Evolutionary conservation across 2,888 invertebrate genomes (phyloP), one percentile per base, ranked within the genome.

Genomic region (Drosophila prostipennis): DNA sequence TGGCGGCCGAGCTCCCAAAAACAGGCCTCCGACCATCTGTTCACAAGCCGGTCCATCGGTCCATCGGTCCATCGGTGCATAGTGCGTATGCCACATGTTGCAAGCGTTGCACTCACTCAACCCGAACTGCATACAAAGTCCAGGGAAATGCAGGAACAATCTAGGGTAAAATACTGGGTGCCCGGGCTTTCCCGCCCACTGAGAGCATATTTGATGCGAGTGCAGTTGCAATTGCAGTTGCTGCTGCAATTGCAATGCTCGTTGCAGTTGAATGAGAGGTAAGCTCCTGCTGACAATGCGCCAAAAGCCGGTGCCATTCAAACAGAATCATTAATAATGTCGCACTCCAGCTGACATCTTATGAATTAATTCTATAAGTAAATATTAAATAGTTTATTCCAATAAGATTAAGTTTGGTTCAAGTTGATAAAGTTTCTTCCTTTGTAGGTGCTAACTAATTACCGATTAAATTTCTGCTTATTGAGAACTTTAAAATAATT

Each of bases 21-120:
- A 65, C 65, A 54, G 65, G 67, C 64, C 67, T 65, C 54, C 45
- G 57, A 64, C 59, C 81, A 87, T 61, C 68, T 79, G 81, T 61
- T 57, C 69, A 60, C 87, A 87, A 87, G 72, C 80, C 81, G 42
- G 34, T 34, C 19, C 19, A 19, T 19, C 19, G 19, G 19, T 19
- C 19, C 19, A 19, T 19, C 81, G 42, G 34, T 13, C 34, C 34
- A 34, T 34, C 34, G 80, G 81, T 67, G 79, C 84, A 83, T 76
- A 79, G 76, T 87, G 86, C 88, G 86, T 87, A 76, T 85, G 80
- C 88, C 77, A 86, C 88, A 87, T 82, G 87, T 84, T 86, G 79
- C 86, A 82, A 64, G 58, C 79, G 45, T 34, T 57, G 49, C 65
- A 48, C 55, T 46, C 39, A 51, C 26, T n/a, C 36, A 68, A 26